Base-by-base conservation (phyloP, 2,113 vertebrate species). In the Ciconia maguari region DNA sequence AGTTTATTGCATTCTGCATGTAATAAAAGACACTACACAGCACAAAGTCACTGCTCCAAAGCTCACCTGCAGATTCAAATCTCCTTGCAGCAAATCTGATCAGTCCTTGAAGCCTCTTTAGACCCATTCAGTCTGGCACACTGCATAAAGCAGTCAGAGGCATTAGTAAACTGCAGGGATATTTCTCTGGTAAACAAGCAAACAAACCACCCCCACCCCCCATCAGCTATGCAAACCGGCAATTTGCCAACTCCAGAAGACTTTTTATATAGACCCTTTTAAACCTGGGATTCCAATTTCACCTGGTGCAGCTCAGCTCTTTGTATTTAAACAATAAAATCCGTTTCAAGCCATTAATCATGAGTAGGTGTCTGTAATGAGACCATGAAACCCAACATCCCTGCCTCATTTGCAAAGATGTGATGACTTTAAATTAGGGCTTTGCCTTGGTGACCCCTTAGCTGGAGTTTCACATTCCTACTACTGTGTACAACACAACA, bases 51-150 rank as follows among this genome's bases (percentile, higher is more conserved):
- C 55, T 87, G 95, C 90, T 94, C 90, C 85, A 89, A 62, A 89
- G 93, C 90, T 96, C 93, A 94, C 92, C 87, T 93, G 90, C 68
- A 83, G 79, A 75, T 88, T 89, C 76, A 89, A 75, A 87, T 71
- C 88, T 90, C 83, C 94, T 94, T 93, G 90, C 64, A 80, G 85
- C 81, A 94, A 85, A 94, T 62, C 85, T 89, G 72, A 82, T 90
- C 92, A 93, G 95, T 89, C 91, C 91, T 94, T 89, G 81, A 86
- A 93, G 78, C 62, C 89, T 91, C 85, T 74, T 95, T 91, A 95
- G 94, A 95, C 49, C 64, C 79, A 61, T 79, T 93, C 87, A 90
- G 66, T 48, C 57, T 87, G 79, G 84, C 76, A 93, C 36, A 30
- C 54, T 91, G 95, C 76, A 79, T 42, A 95, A 95, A 76, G 62